Conservation (phyloP, 2,113 vertebrate species). For the Rutilus rutilus region DNA sequence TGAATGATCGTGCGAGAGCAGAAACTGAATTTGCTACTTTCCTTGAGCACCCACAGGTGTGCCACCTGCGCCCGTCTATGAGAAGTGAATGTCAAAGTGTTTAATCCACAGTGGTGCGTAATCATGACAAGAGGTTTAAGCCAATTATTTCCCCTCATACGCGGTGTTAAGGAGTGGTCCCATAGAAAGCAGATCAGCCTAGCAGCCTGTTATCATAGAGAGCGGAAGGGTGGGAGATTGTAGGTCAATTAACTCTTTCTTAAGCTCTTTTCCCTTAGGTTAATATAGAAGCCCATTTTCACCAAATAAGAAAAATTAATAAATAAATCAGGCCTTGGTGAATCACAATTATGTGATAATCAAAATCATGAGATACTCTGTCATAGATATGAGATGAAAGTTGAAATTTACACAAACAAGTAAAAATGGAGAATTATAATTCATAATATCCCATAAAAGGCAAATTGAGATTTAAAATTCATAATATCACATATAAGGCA, state of each 20-base stretch:
- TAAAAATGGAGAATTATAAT: neutral
- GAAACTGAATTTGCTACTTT: neutral
- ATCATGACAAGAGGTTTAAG: slow-evolving; percentile 31
- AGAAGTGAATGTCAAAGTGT: slow-evolving; percentile 18
- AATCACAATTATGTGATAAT: neutral
- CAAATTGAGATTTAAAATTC: neutral
- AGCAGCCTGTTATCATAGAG: neutral
- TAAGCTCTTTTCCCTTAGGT: neutral
- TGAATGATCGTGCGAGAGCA: neutral
- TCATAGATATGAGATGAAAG: neutral
- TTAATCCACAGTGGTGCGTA: slow-evolving; percentile 30
- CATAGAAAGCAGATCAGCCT: neutral
- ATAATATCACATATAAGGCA: neutral
- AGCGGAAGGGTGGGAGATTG: neutral
- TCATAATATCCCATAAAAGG: neutral
- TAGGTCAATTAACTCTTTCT: neutral
- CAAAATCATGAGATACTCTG: neutral
- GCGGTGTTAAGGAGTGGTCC: neutral
- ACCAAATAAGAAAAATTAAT: neutral
- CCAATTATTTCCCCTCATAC: slow-evolving; percentile 42
- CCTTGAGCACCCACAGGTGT: neutral
- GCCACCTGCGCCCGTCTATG: neutral
- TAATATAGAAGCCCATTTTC: neutral
- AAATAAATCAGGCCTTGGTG: neutral
- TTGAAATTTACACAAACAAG: no score